Percentiles rank a stretch among this genome's conserved stretches.
Evolutionary conservation across 2,113 vertebrate genomes (phyloP).

Genomic region (Aspiorhynchus laticeps): DNA sequence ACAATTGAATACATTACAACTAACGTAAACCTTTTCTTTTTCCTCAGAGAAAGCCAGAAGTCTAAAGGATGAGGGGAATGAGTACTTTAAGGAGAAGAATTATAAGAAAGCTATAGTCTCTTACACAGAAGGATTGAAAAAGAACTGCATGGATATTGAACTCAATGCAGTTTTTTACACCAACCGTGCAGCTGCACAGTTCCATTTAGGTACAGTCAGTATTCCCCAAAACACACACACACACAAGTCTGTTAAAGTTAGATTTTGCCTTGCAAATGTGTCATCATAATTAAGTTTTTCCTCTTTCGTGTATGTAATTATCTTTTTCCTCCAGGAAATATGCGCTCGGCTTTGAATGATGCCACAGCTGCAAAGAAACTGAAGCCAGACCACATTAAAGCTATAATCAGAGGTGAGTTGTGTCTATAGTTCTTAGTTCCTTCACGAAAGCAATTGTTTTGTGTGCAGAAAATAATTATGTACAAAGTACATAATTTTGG

Average conservation of each 20-base stretch:
- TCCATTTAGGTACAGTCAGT: conserved; percentile 79
- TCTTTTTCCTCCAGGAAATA: conserved; percentile 80
- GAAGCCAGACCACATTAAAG: conserved; percentile 90
- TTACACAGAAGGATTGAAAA: conserved; percentile 85
- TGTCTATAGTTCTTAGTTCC: background rate
- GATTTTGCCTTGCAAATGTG: background rate
- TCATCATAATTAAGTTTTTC: background rate
- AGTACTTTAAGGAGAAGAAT: conserved; percentile 90
- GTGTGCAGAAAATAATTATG: background rate
- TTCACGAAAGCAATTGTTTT: background rate
- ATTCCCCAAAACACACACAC: background rate
- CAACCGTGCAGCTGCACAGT: conserved; percentile 91
- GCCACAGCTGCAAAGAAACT: conserved; percentile 84
- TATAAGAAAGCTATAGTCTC: conserved; percentile 82
- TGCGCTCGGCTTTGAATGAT: conserved; percentile 89
- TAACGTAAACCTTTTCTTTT: background rate
- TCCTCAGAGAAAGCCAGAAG: conserved; percentile 82
- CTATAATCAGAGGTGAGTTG: conserved; percentile 85
- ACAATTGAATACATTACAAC: background rate
- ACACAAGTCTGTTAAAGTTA: background rate
- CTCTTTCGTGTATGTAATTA: background rate
- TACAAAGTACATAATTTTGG: background rate
- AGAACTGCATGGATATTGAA: conserved; percentile 77
- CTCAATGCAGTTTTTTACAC: conserved; percentile 82
- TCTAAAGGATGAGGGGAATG: conserved; percentile 90